Percentiles rank a stretch among this genome's conserved stretches.
phyloP scores from a whole-genome alignment of 2,888 invertebrate species.

The Meliscaeva auricollis region DNA sequence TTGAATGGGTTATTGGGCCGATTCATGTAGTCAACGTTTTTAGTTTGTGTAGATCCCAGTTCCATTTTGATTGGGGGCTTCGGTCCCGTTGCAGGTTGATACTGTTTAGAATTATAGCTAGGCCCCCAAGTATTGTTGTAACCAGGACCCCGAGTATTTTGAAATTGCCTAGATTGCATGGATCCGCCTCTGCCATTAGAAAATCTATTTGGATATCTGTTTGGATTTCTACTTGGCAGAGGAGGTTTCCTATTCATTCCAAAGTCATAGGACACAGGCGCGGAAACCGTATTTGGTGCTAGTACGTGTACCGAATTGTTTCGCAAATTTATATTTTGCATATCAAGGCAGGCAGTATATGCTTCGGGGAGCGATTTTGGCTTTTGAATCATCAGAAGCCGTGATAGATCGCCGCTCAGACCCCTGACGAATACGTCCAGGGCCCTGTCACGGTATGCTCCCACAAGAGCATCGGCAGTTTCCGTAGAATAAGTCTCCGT shows the following conservation, averaged over 20 bases:
- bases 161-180: not conserved
- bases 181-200: not conserved
- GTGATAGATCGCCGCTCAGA: constrained; percentile 21
- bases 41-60: not conserved
- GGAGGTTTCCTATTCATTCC: not conserved
- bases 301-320: constrained; percentile 24
- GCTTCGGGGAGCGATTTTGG: constrained; percentile 25
- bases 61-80: constrained; percentile 4
- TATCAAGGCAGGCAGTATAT: constrained; percentile 11
- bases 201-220: not conserved
- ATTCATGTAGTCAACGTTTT: not conserved
- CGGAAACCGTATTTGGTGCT: not conserved
- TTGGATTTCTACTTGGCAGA: not conserved
- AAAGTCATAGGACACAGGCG: not conserved
- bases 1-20: constrained; percentile 2
- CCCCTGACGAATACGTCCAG: constrained; percentile 48
- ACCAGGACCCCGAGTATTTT: not conserved
- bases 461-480: constrained; percentile 48
- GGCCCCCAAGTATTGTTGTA: not conserved
- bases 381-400: constrained; percentile 41
- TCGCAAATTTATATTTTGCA: constrained; percentile 28
- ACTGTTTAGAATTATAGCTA: not conserved
- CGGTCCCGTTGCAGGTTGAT: not conserved
- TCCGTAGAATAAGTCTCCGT: constrained; percentile 63
- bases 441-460: constrained; percentile 40